Evolutionary conservation across 2,888 invertebrate genomes (phyloP), one percentile per base, ranked within the genome.

Genomic region (Galerucella calmariensis): DNA sequence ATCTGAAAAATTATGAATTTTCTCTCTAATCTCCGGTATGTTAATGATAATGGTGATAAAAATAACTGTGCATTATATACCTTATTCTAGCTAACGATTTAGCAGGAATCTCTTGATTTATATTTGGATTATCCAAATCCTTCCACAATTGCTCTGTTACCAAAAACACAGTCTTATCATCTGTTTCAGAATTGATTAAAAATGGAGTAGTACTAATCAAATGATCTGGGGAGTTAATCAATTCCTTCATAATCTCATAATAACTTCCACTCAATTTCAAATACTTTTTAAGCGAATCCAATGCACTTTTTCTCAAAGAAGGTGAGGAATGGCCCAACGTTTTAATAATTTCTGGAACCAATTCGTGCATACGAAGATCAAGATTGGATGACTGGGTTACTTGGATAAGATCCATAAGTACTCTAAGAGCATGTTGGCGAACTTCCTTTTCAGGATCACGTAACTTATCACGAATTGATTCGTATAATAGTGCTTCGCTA

Each of bases 401-500:
- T 4, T 95, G 94, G 66, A 96, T 88, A 2, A 95, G 91, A 86
- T 95, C 95, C 44, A 92, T 92, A 53, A 95, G 90, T 10, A 96
- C 94, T 69, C 95, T 88, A 8, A 95, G 88, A 41, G 95, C 95
- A 86, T 95, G 94, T 79, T 95, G 93, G 11, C 95, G 91, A 51
- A 95, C 95, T 87, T 95, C 94, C 92, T 94, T 94, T 86, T 95
- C 95, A 1, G 94, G 94, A 85, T 94, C 94, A 56, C 91, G 90
- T 63, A 95, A 89, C 67, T 95, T 90, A 79, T 93, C 92, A 62
- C 92, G 89, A 66, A 82, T 75, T 14, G 73, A 72, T 27, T 75
- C 65, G 68, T 80, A 78, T 11, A 82, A 69, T 24, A 75, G 65
- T 62, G 66, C 67, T 24, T 78, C 77, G 68, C 83, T 81, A 20